Percentiles rank a stretch among this genome's conserved stretches.
These are phyloP conservation scores for Ceyx melanurus DNA, from an alignment of 2,113 vertebrate genomes.

Conservation along the genomic window DNA sequence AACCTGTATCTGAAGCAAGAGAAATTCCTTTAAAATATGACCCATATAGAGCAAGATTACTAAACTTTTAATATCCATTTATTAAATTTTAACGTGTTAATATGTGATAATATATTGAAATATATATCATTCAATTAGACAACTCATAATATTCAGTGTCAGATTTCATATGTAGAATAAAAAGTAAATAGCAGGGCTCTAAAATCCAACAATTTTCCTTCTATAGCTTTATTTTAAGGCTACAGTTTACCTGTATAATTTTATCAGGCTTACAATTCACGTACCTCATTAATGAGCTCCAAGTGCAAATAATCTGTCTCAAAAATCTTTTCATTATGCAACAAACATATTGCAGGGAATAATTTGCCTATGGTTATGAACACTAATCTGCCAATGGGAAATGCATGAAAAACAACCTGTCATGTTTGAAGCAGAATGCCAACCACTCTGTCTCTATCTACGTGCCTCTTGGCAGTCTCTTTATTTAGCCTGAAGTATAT, in stretches of 20 bases:
- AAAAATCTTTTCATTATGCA: background rate
- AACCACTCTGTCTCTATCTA: background rate
- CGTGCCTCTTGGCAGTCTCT: background rate
- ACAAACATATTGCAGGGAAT: background rate
- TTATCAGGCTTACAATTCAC: background rate
- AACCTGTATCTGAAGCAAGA: background rate
- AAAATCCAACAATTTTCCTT: background rate
- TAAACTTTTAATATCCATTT: background rate
- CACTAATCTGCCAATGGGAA: background rate
- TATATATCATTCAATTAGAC: background rate
- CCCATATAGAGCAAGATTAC: background rate
- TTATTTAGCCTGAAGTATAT: background rate
- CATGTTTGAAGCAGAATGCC: background rate
- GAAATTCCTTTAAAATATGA: background rate
- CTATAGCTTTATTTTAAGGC: background rate
- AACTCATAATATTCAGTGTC: background rate
- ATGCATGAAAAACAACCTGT: background rate
- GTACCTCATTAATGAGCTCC: constrained; percentile 7
- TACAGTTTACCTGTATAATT: background rate
- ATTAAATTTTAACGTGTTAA: background rate
- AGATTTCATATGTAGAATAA: background rate
- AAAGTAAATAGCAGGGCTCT: background rate
- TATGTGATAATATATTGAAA: background rate
- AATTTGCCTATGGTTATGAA: background rate
- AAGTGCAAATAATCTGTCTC: background rate